Evolutionary conservation across 2,113 vertebrate species (phyloP), one percentile per base, ranked within the genome.

Genomic region (Perccottus glenii): DNA sequence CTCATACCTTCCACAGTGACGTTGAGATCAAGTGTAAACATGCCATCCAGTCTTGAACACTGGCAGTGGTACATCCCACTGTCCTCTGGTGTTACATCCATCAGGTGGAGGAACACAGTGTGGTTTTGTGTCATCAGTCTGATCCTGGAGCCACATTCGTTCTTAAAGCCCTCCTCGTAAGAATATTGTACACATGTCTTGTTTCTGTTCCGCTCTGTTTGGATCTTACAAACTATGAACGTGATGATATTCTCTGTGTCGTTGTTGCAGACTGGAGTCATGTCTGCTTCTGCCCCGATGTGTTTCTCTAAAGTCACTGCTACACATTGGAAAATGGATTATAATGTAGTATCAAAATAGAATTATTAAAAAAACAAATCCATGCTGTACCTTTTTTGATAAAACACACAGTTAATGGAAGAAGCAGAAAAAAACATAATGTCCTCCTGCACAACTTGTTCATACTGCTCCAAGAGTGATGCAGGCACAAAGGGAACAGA

Each of bases 1-100:
- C 7, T 33, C 9, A 14, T 51, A 78, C 70, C 63, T 12, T 61
- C 35, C 0, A 83, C 69, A 3, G 69, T 73, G 15, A 82, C 7
- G 38, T 33, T 59, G 4, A 59, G 45, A 0, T 50, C 0, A 5
- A 68, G 1, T 9, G 0, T 2, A 1, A 10, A 0, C 6, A 5
- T 4, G 57, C 10, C 62, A 0, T 0, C 2, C 1, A 0, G 0
- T 5, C 0, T 0, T 35, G 0, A 0, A 60, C 64, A 82, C 4
- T 45, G 0, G 52, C 83, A 85, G 10, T 2, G 51, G 70, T 57
- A 57, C 44, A 2, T 67, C 38, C 70, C 70, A 32, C 51, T 71
- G 4, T 82, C 73, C 19, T 5, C 67, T 45, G 70, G 9, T 40
- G 33, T 66, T 63, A 80, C 38, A 36, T 47, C 10, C 3, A 15